These are phyloP conservation scores for Phengaris arion DNA, from an alignment of 2,888 invertebrate species.

Conservation along the genomic window DNA sequence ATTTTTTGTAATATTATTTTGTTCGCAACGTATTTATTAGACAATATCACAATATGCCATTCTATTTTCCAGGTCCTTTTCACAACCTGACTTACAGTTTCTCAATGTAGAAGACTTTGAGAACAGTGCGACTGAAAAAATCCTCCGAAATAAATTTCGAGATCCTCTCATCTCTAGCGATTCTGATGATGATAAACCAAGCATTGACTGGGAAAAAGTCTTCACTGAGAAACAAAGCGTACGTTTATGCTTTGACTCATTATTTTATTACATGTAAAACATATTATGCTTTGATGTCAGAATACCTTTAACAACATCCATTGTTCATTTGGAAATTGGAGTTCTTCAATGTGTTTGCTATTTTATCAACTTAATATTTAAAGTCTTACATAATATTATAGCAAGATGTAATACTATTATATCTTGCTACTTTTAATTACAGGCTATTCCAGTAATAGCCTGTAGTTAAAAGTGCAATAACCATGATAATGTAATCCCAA, in stretches of 20 bases:
- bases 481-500: too few relatives aligned
- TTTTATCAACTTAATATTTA: too few relatives aligned
- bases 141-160: constrained; percentile 56
- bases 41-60: not conserved
- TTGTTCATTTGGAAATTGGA: too few relatives aligned
- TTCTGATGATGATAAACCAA: constrained; percentile 50
- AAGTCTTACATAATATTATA: too few relatives aligned
- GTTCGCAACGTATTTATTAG: not conserved
- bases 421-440: too few relatives aligned
- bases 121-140: constrained; percentile 57
- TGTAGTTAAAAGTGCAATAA: too few relatives aligned
- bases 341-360: too few relatives aligned
- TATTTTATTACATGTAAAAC: not conserved
- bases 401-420: too few relatives aligned
- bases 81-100: constrained; percentile 47
- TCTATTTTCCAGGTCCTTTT: constrained; percentile 48
- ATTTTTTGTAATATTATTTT: not conserved
- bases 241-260: constrained; percentile 12
- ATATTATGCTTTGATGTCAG: too few relatives aligned
- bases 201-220: constrained; percentile 59
- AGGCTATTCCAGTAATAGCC: too few relatives aligned
- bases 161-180: constrained; percentile 60
- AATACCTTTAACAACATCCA: too few relatives aligned
- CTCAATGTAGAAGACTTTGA: constrained; percentile 53
- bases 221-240: constrained; percentile 49